Conservation (phyloP, 1,140 invertebrate species). For the Frieseomelitta varia region DNA sequence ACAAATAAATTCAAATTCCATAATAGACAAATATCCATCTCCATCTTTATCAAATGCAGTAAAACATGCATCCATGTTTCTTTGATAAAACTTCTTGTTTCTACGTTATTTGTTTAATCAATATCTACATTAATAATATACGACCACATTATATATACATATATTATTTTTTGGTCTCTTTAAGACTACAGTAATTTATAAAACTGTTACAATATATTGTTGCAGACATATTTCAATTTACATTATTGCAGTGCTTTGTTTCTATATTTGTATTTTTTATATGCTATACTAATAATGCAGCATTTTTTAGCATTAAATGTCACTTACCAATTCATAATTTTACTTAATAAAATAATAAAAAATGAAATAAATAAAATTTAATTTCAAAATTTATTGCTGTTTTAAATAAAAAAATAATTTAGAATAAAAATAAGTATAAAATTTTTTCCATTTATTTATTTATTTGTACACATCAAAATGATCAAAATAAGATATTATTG, state of each 20-base stretch:
- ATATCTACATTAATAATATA: slow-evolving; percentile 64
- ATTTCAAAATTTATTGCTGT: not conserved
- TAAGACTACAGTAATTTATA: not conserved
- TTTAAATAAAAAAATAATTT: not conserved
- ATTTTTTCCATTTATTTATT: not conserved
- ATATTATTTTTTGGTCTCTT: slow-evolving; percentile 8
- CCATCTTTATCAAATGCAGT: slow-evolving; percentile 93
- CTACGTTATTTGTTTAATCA: slow-evolving; percentile 78
- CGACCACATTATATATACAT: slow-evolving; percentile 25
- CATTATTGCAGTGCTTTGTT: slow-evolving; percentile 16
- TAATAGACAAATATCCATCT: slow-evolving; percentile 90
- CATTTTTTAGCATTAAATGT: not conserved
- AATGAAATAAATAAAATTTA: slow-evolving; percentile 8
- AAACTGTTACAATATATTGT: slow-evolving; percentile 47
- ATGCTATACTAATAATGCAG: not conserved
- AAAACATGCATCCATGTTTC: slow-evolving; percentile 93
- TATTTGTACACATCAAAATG: not conserved
- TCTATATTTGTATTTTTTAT: not conserved
- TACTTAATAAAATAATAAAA: not conserved
- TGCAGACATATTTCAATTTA: slow-evolving; percentile 8
- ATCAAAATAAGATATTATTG: slow-evolving; percentile 21
- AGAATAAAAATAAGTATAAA: slow-evolving; percentile 5
- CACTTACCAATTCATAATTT: not conserved
- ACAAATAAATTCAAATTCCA: slow-evolving; percentile 91
- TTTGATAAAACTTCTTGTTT: slow-evolving; percentile 63